Percentiles rank a stretch among this genome's conserved stretches.
phyloP scores from a whole-genome alignment of 2,113 vertebrate genomes.

The Chelonoidis abingdonii region DNA sequence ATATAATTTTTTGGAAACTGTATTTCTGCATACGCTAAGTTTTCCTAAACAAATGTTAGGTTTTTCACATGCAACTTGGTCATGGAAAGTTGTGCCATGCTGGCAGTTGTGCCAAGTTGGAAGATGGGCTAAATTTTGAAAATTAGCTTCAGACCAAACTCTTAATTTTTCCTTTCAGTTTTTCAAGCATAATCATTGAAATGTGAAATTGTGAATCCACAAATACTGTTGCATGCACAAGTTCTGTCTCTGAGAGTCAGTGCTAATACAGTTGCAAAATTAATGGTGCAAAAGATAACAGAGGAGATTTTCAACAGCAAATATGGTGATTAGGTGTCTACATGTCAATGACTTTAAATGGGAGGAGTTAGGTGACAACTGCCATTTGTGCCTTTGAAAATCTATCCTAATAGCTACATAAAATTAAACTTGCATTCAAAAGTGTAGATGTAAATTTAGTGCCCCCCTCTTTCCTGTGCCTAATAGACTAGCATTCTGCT shows the following conservation, averaged over 20 bases:
- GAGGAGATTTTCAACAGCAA: not conserved
- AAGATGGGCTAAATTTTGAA: not conserved
- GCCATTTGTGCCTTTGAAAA: not conserved
- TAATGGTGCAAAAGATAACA: not conserved
- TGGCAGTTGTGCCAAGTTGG: not conserved
- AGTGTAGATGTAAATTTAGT: not conserved
- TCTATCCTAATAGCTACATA: not conserved
- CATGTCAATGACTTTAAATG: not conserved
- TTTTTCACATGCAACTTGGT: not conserved
- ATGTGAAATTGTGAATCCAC: not conserved
- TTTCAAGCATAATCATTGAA: not conserved
- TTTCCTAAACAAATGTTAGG: not conserved
- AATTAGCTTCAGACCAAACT: not conserved
- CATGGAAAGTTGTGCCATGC: not conserved
- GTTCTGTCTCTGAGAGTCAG: not conserved
- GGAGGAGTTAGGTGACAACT: not conserved
- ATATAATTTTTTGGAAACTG: not conserved
- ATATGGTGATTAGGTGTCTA: not conserved
- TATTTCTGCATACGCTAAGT: not conserved
- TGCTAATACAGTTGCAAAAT: not conserved
- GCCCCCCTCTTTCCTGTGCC: not conserved
- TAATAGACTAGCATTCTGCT: not conserved
- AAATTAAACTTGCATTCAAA: not conserved
- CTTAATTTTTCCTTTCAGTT: accelerated
- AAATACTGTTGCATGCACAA: not conserved